Evolutionary conservation across 2,888 invertebrate species (phyloP), one percentile per base, ranked within the genome.

Genomic region (Selenia dentaria): DNA sequence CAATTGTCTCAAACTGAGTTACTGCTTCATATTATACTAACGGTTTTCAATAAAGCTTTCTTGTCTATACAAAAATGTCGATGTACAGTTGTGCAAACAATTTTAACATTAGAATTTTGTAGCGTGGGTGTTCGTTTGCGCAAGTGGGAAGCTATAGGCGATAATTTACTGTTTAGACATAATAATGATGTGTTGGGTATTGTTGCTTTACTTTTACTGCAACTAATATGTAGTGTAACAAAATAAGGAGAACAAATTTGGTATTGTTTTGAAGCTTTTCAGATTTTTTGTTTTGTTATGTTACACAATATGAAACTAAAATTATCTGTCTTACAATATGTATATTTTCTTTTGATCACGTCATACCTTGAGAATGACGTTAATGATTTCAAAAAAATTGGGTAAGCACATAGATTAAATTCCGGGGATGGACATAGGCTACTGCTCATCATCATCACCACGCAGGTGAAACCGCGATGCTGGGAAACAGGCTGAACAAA

Each of bases 21-120:
- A 33, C 33, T 33, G 33, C 24, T 2, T 2, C 5, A 2, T n/a
- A 1, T 26, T 18, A 16, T n/a, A 38, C 38, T 38, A 38, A 0
- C 6, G 8, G 13, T 14, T 2, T 10, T 10, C 9, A 24, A 35
- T 27, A 2, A 34, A 29, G 29, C 33, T 41, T 41, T 47, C 40
- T n/a, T 25, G 24, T 16, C 40, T 27, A 12, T 32, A 45, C 45
- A 46, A 38, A 44, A 46, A 36, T 35, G 36, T 36, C 31, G 32
- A 26, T 11, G 60, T 61, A 59, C 63, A 63, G 63, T 63, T 61
- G 63, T 51, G 38, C 56, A 59, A 59, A 63, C 57, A 59, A 41
- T 43, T 53, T 42, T 45, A 47, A 47, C 39, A 40, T 39, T 34
- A 46, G 40, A 46, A 33, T 40, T 25, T 32, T 11, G 12, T n/a